phyloP scores from a whole-genome alignment of 2,888 invertebrate genomes.

The Cantharis nigra region DNA sequence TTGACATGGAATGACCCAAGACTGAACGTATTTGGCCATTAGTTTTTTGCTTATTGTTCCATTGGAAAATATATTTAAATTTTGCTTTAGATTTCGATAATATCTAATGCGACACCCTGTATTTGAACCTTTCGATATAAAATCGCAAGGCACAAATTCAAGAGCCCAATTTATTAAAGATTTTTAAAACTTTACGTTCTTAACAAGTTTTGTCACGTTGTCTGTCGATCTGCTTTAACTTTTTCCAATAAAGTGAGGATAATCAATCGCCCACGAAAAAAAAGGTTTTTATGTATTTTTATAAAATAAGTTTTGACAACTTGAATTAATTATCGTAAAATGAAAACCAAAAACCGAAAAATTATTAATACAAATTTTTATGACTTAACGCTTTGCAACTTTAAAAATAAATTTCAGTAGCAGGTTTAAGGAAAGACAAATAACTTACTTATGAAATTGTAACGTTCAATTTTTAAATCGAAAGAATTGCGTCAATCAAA shows the following conservation, averaged over 20 bases:
- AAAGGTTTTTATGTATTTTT: background rate
- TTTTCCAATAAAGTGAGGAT: background rate
- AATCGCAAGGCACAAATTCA: background rate
- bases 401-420: background rate
- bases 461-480: background rate
- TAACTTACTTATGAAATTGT: background rate
- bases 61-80: no score
- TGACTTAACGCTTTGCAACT: background rate
- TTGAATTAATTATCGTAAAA: background rate
- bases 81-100: background rate
- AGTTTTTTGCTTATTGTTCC: no score
- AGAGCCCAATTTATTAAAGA: background rate
- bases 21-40: no score
- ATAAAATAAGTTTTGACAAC: background rate
- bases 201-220: slow-evolving; percentile 3
- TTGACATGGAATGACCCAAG: no score
- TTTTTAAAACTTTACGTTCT: background rate
- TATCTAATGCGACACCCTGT: background rate
- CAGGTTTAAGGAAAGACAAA: background rate
- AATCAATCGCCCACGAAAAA: background rate
- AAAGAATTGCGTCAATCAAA: no score
- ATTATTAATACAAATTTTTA: background rate
- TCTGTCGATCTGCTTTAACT: background rate
- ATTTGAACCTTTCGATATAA: background rate
- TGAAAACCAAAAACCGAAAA: background rate